These are phyloP conservation scores for Drosophila paramelanica DNA, from an alignment of 2,888 invertebrate genomes.

Conservation along the genomic window DNA sequence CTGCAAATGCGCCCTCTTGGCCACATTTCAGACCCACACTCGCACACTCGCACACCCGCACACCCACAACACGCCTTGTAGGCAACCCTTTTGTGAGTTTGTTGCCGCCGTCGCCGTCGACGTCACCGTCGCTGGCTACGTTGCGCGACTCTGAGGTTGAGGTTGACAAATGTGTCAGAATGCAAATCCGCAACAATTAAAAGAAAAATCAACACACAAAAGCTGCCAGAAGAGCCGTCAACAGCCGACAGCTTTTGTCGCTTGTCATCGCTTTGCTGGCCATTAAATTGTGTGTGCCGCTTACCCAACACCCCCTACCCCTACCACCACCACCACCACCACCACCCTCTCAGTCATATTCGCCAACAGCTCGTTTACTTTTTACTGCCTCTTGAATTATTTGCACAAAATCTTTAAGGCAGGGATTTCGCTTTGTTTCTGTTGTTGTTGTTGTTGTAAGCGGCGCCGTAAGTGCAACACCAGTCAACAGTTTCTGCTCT, in stretches of 20 bases:
- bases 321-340: slow-evolving; percentile 6
- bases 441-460: neutral
- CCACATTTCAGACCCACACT: slow-evolving; percentile 20
- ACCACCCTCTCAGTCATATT: slow-evolving; percentile 4
- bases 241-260: slow-evolving; percentile 66
- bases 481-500: slow-evolving; percentile 19
- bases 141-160: slow-evolving; percentile 75
- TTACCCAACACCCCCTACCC: neutral
- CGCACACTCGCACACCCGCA: neutral
- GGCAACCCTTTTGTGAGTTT: slow-evolving; percentile 50
- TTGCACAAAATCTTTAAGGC: slow-evolving; percentile 75
- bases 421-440: slow-evolving; percentile 46
- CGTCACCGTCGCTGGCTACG: slow-evolving; percentile 26
- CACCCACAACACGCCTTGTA: slow-evolving; percentile 15
- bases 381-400: slow-evolving; percentile 72
- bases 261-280: slow-evolving; percentile 58
- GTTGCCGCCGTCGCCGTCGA: slow-evolving; percentile 28
- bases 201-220: slow-evolving; percentile 84
- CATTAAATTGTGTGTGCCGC: slow-evolving; percentile 37
- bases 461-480: slow-evolving; percentile 44
- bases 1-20: slow-evolving; percentile 21
- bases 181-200: slow-evolving; percentile 85
- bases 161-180: slow-evolving; percentile 85
- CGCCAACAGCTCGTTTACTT: slow-evolving; percentile 47
- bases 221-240: slow-evolving; percentile 61